Evolutionary conservation across 2,888 invertebrate species (phyloP), one percentile per base, ranked within the genome.

Genomic region (Boloria selene): DNA sequence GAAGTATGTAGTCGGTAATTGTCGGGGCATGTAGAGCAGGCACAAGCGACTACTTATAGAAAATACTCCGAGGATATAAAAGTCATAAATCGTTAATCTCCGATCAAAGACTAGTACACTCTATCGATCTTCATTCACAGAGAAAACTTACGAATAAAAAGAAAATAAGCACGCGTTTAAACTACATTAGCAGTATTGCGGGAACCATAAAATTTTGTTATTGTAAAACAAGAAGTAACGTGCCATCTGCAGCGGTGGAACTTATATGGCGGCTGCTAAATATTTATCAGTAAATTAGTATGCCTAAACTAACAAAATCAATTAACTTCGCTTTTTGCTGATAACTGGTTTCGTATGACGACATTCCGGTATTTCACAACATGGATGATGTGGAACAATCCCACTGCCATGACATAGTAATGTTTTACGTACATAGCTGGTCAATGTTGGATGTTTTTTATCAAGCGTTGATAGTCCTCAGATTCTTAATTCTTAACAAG

Each of bases 201-300:
- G 77, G 77, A 79, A 81, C 82, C 75, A 84, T 84, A 82, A 83
- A 83, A 83, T 79, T 82, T 82, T 76, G 79, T 77, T 76, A 77
- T 77, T 76, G 75, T 81, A 82, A 82, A 79, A 79, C 76, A 79
- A 75, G 77, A 75, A 78, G 77, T 75, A 75, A 80, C 77, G 76
- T 77, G 78, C 79, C 86, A 84, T 87, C 82, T 82, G 83, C 82
- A 82, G 73, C 78, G 76, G 79, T 80, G 79, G 80, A 86, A 80
- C 85, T 82, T 84, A 86, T 85, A 86, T 77, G 82, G 81, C 70
- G 70, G 72, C 78, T 80, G 79, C 81, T 88, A 79, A 86, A 88
- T 88, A 89, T 88, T 88, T 84, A 89, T 86, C 82, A 86, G 81
- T 77, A 82, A 88, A 89, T 88, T 88, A 87, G 87, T 88, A 88